Percentiles rank a stretch among this genome's conserved stretches.
These are phyloP conservation scores for Phasia obesa DNA, from an alignment of 2,888 invertebrate species.

Conservation along the genomic window DNA sequence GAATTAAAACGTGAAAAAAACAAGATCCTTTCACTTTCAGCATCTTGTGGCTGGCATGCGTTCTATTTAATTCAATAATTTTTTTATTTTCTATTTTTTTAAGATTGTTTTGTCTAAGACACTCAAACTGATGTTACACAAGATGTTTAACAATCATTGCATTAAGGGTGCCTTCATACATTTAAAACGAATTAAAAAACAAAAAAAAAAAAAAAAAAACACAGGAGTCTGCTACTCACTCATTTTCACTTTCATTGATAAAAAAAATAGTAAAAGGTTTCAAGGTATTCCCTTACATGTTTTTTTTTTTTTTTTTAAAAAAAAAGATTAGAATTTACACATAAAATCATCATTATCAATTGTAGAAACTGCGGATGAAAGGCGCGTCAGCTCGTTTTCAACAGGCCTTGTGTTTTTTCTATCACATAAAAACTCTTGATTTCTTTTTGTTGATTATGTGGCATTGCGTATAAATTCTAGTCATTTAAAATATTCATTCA, in stretches of 20 bases:
- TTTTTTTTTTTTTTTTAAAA: conserved; percentile 9
- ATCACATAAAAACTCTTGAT: conserved; percentile 31
- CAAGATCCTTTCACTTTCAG: conserved; percentile 69
- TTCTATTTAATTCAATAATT: conserved; percentile 41
- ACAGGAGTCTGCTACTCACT: conserved; percentile 56
- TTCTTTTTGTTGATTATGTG: conserved; percentile 27
- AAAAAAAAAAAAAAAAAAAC: no score
- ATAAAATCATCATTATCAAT: conserved; percentile 23
- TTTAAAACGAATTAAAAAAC: conserved; percentile 19
- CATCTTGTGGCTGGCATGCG: conserved; percentile 70
- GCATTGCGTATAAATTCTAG: conserved; percentile 10
- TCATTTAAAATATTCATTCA: conserved; percentile 15
- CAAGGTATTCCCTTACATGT: conserved; percentile 43
- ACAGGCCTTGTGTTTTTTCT: conserved; percentile 21
- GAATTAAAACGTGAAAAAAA: conserved; percentile 46
- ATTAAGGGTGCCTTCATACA: conserved; percentile 60
- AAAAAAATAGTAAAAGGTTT: conserved; percentile 39
- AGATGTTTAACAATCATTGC: conserved; percentile 58
- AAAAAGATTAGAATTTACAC: conserved; percentile 42
- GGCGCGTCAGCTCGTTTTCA: conserved; percentile 59
- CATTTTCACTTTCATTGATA: conserved; percentile 67
- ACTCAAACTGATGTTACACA: conserved; percentile 69
- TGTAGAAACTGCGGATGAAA: conserved; percentile 55
- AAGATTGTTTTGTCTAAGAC: conserved; percentile 38
- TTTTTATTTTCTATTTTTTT: conserved; percentile 46